Base-by-base conservation (phyloP, 1,140 invertebrate species). In the Papilio glaucus region DNA sequence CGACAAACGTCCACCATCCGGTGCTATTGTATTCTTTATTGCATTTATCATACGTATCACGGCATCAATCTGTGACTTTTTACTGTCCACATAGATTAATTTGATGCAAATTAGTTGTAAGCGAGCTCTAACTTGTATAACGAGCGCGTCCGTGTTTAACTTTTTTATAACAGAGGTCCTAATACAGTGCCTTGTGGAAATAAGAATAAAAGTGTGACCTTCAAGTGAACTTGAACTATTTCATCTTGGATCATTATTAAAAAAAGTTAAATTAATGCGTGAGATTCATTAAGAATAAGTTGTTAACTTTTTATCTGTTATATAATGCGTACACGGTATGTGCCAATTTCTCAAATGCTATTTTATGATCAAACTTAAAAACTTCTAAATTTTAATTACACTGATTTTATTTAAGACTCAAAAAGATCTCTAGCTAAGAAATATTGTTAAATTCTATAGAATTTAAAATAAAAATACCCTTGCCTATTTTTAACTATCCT, bases 1-100 rank as follows among this genome's bases (percentile, higher is more conserved):
- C 65, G 38, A 68, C 65, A 49, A 49, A 68, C 12, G 13, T 33
- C 37, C 42, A 69, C 53, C 65, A 68, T 68, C 65, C 65, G 65
- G 65, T 53, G 67, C 67, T 53, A 69, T 69, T 69, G 67, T 69
- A 53, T 69, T 53, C 67, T 69, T 69, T 69, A 69, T 69, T 69
- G 42, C 67, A 37, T 69, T 37, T 69, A 53, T 53, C 42, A 69
- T 69, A 69, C 42, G 67, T 69, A 69, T 69, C 42, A 69, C 15
- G 13, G 29, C 29, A 26, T 69, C 67, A 39, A 69, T 69, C 39
- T 68, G 12, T 42, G 38, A 21, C 37, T 65, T 42, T 68, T 26
- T 26, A 15, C n/a, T 24, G n/a, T 24, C 21, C 10, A 39, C 18
- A 60, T 13, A 41, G 24, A 45, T 39, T 45, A 26, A 45, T 68